Evolutionary conservation across 2,888 invertebrate genomes (phyloP), one percentile per base, ranked within the genome.

Genomic region (Cheilosia urbana): DNA sequence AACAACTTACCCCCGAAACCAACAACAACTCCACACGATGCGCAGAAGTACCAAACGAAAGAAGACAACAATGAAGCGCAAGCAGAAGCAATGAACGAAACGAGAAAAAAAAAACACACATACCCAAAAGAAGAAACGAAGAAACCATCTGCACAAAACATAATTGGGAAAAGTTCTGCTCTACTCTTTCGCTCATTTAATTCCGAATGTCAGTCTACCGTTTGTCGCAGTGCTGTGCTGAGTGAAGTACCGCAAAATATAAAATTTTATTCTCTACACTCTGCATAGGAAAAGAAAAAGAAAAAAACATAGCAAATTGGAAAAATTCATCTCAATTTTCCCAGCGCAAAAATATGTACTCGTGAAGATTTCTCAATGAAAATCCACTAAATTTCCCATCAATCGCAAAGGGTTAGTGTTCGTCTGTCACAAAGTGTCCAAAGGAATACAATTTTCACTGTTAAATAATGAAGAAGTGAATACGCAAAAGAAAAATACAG

Each of bases 201-300:
- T 73, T 71, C 82, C 68, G 73, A 85, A 66, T 78, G 87, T 85
- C 87, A 88, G 84, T 83, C 79, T 82, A 83, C 80, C 79, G 87
- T 87, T 88, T 88, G 88, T 87, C 88, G 88, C 88, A 88, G 84
- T 87, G 88, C 87, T 82, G 87, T 87, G 73, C 66, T 85, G 76
- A 77, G 66, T 81, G 63, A 66, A 81, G 66, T 69, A 65, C 68
- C 68, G 76, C 66, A 24, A 51, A 24, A 24, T 24, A 19, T 3
- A 13, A 49, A 51, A 51, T 58, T 21, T 62, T 9, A 21, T 45
- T 53, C 42, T 65, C 40, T 68, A 62, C 55, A 76, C 75, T 69
- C 30, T 75, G 37, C 75, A 68, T 72, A 73, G 55, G 34, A 55
- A 55, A 37, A 24, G 34, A 55, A 55, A 37, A 24, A 24, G 2